Conservation (phyloP, 2,888 invertebrate species). For the Meliscaeva auricollis region DNA sequence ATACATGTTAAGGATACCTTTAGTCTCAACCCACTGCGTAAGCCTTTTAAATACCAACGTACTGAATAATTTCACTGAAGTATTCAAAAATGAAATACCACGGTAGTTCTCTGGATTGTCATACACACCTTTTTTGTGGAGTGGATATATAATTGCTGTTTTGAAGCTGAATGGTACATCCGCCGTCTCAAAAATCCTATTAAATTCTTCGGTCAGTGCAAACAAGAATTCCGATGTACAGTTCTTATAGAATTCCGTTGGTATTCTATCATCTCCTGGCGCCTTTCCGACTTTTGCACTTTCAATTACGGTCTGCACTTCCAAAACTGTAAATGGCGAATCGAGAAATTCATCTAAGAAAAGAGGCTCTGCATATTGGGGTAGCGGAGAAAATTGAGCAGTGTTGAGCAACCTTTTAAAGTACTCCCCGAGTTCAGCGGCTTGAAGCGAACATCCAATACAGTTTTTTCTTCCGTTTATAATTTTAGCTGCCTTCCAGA, state of each 20-base stretch:
- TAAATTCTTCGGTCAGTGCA: slow-evolving; percentile 1
- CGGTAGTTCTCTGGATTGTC: slow-evolving; percentile 33
- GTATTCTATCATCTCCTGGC: not conserved
- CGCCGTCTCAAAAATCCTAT: slow-evolving; percentile 9
- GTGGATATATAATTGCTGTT: slow-evolving; percentile 22
- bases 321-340: not conserved
- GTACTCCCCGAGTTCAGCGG: not conserved
- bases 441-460: slow-evolving; percentile 1
- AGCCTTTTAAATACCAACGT: not conserved
- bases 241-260: not conserved
- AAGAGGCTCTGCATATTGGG: slow-evolving; percentile 17
- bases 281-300: too few species aligned
- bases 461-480: slow-evolving; percentile 4
- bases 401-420: slow-evolving; percentile 20
- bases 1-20: not conserved
- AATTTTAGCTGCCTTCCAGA: slow-evolving; percentile 28
- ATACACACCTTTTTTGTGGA: not conserved
- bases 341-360: too few species aligned
- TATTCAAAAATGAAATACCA: slow-evolving; percentile 7
- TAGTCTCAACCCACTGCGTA: not conserved
- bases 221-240: too few species aligned
- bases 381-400: not conserved
- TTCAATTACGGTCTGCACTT: too few species aligned
- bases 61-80: slow-evolving; percentile 14
- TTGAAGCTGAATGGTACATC: not conserved